A percentile compares a stretch with the other conserved stretches of the same genome.
Evolutionary conservation across 2,888 invertebrate genomes (phyloP).

Genomic region (Hyposoter dolosus): DNA sequence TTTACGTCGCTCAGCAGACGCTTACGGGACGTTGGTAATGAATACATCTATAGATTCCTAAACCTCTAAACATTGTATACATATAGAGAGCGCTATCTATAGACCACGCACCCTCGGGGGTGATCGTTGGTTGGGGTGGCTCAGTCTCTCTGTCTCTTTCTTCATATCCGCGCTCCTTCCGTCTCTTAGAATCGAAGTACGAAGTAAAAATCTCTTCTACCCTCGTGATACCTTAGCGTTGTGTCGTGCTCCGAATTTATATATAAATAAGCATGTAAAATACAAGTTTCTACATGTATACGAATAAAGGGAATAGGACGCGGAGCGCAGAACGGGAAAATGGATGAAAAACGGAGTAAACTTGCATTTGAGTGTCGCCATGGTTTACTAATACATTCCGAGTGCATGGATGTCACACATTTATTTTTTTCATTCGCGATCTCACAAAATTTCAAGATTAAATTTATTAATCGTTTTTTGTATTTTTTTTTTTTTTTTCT

Average conservation of each 20-base stretch:
- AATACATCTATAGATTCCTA: background rate
- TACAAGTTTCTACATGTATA: conserved; percentile 19
- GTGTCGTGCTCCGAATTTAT: conserved; percentile 28
- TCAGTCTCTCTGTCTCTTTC: conserved; percentile 61
- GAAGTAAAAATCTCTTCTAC: conserved; percentile 67
- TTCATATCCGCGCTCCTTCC: conserved; percentile 59
- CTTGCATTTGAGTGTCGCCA: conserved; percentile 27
- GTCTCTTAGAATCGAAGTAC: conserved; percentile 65
- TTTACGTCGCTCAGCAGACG: background rate
- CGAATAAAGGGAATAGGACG: conserved; percentile 41
- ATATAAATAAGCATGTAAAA: background rate
- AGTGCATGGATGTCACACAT: no score
- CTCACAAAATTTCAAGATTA: no score
- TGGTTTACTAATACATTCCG: background rate
- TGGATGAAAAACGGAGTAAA: conserved; percentile 10
- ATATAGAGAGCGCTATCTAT: background rate
- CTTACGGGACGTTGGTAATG: background rate
- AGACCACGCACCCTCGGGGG: conserved; percentile 46
- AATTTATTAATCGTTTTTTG: no score
- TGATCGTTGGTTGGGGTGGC: conserved; percentile 41
- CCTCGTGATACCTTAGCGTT: conserved; percentile 64
- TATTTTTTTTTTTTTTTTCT: no score
- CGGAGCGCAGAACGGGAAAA: conserved; percentile 48
- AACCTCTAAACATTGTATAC: no score
- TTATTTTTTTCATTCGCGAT: no score